A percentile compares a stretch with the other conserved stretches of the same genome.
Evolutionary conservation across 1,140 invertebrate genomes (phyloP).

Genomic region (Frieseomelitta varia): DNA sequence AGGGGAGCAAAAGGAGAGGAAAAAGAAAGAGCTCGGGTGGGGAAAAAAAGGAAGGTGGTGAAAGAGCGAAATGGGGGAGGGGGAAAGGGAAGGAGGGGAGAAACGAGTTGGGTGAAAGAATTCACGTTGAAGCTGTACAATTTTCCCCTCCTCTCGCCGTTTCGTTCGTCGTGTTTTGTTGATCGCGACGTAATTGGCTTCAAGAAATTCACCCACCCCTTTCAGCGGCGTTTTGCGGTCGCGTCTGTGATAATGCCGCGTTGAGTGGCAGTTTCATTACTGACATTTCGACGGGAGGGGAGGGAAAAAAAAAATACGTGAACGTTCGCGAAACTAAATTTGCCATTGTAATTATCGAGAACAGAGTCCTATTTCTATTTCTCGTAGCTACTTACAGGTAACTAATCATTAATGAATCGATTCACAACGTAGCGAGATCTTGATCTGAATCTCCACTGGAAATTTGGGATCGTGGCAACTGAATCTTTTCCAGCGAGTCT

Average conservation of each 20-base stretch:
- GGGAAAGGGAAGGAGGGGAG: background rate
- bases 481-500: conserved; percentile 55
- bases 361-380: too few relatives aligned
- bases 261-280: conserved; percentile 46
- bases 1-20: background rate
- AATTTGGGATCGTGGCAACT: conserved; percentile 26
- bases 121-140: conserved; percentile 14
- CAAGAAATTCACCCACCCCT: conserved; percentile 11
- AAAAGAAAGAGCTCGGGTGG: background rate
- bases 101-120: background rate
- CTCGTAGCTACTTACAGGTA: too few relatives aligned
- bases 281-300: background rate
- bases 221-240: background rate
- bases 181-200: conserved; percentile 25
- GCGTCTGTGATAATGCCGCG: background rate
- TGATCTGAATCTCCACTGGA: too few relatives aligned
- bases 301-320: conserved; percentile 1
- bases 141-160: background rate
- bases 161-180: conserved; percentile 5
- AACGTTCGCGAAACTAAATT: background rate
- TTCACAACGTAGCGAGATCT: too few relatives aligned
- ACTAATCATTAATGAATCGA: too few relatives aligned
- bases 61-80: background rate
- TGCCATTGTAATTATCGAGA: background rate
- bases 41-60: background rate